A percentile compares a stretch with the other conserved stretches of the same genome.
Conservation (phyloP, 2,113 vertebrate genomes). For the Neomonachus schauinslandi region DNA sequence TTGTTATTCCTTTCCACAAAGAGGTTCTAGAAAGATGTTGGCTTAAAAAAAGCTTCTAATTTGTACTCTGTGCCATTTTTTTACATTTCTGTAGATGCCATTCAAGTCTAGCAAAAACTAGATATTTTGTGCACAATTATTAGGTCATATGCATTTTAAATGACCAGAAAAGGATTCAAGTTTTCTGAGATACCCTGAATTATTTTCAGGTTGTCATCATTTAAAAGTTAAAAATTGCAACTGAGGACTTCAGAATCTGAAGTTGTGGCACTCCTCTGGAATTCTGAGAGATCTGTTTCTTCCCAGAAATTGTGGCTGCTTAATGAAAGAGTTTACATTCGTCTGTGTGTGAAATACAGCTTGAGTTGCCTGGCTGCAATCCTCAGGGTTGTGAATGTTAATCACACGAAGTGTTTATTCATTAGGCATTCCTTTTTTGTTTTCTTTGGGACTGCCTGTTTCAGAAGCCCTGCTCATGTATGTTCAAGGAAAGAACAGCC, state of each 20-base stretch:
- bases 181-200: not conserved
- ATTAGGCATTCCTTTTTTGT: not conserved
- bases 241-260: not conserved
- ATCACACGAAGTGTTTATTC: slow-evolving; percentile 26
- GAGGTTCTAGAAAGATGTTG: not conserved
- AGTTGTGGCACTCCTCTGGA: not conserved
- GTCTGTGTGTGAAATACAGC: not conserved
- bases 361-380: not conserved
- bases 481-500: not conserved
- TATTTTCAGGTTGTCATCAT: not conserved
- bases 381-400: not conserved
- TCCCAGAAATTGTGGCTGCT: not conserved
- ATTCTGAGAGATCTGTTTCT: not conserved
- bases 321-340: not conserved
- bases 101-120: not conserved
- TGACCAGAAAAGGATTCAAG: not conserved
- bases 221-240: not conserved
- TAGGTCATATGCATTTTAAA: not conserved
- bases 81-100: not conserved
- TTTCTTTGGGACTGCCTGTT: slow-evolving; percentile 37
- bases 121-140: not conserved
- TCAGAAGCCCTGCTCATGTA: not conserved
- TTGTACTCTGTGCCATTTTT: not conserved
- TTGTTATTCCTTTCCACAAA: not conserved
- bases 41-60: not conserved